A percentile compares a stretch with the other conserved stretches of the same genome.
Evolutionary conservation across 1,140 invertebrate genomes (phyloP).

Genomic region (Hestina assimilis): DNA sequence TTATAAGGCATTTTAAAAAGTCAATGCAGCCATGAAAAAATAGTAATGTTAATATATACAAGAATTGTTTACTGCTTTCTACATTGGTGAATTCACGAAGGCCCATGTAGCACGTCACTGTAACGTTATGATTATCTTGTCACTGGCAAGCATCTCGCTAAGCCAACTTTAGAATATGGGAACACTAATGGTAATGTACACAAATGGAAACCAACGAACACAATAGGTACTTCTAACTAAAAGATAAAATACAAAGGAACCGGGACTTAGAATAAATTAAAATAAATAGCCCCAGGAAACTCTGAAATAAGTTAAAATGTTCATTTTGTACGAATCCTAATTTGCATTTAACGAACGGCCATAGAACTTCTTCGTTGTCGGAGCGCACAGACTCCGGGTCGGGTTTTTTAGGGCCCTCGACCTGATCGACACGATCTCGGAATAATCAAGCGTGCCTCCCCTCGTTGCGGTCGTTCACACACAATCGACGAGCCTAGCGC

Average conservation of each 20-base stretch:
- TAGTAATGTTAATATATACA: neutral
- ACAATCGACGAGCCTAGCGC: conserved; percentile 61
- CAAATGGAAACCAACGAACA: conserved; percentile 10
- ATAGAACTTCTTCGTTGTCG: conserved; percentile 22
- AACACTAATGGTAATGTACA: neutral
- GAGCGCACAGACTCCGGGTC: conserved; percentile 40
- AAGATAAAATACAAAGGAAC: conserved; percentile 24
- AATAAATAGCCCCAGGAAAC: conserved; percentile 17
- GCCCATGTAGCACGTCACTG: neutral
- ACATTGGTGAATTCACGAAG: neutral
- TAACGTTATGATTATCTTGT: conserved; percentile 16
- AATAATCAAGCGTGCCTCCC: conserved; percentile 70
- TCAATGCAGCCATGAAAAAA: no score
- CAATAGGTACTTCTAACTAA: neutral
- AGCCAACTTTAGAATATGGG: conserved; percentile 6
- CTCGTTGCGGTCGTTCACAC: conserved; percentile 72
- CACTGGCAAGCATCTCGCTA: conserved; percentile 3
- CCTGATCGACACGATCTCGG: conserved; percentile 57
- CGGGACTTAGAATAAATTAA: conserved; percentile 35
- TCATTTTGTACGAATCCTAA: conserved; percentile 49
- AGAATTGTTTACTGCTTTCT: conserved; percentile 5
- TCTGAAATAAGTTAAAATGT: conserved; percentile 42
- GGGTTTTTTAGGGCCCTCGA: conserved; percentile 64
- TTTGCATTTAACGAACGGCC: conserved; percentile 55
- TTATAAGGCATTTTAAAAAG: no score